A percentile compares a stretch with the other conserved stretches of the same genome.
These are phyloP conservation scores for Diachrysia chrysitis DNA, from an alignment of 2,888 invertebrate species.

Conservation along the genomic window DNA sequence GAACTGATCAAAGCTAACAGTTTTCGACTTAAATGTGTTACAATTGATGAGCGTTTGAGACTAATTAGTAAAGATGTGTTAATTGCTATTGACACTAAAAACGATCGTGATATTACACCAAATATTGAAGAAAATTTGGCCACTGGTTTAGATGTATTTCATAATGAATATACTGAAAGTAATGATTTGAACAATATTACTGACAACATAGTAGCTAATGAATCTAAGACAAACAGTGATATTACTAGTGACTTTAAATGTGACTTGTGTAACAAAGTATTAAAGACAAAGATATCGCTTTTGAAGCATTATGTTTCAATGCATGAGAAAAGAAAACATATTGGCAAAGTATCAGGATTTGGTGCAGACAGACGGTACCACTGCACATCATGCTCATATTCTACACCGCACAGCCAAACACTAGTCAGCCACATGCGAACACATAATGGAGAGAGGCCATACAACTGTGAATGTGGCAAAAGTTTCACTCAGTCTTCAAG, in stretches of 20 bases:
- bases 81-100: constrained; percentile 30
- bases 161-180: constrained; percentile 17
- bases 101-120: constrained; percentile 12
- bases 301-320: constrained; percentile 76
- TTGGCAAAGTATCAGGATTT: constrained; percentile 79
- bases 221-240: background rate
- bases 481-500: constrained; percentile 83
- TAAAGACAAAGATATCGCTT: constrained; percentile 75
- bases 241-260: constrained; percentile 61
- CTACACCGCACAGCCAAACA: constrained; percentile 84
- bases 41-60: constrained; percentile 71
- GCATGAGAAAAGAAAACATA: constrained; percentile 79
- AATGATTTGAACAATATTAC: constrained; percentile 22
- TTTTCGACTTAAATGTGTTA: constrained; percentile 77
- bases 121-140: constrained; percentile 44
- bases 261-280: constrained; percentile 72
- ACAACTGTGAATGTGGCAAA: constrained; percentile 83
- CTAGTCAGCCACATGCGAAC: constrained; percentile 83
- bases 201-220: background rate
- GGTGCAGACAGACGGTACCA: constrained; percentile 78
- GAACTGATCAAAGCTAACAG: constrained; percentile 72
- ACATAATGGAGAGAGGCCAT: constrained; percentile 84
- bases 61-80: constrained; percentile 41
- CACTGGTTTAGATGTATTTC: constrained; percentile 28
- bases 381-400: constrained; percentile 81